Percentiles rank a stretch among this genome's conserved stretches.
phyloP scores from a whole-genome alignment of 1,140 invertebrate genomes.

The Mactra quadrangularis region DNA sequence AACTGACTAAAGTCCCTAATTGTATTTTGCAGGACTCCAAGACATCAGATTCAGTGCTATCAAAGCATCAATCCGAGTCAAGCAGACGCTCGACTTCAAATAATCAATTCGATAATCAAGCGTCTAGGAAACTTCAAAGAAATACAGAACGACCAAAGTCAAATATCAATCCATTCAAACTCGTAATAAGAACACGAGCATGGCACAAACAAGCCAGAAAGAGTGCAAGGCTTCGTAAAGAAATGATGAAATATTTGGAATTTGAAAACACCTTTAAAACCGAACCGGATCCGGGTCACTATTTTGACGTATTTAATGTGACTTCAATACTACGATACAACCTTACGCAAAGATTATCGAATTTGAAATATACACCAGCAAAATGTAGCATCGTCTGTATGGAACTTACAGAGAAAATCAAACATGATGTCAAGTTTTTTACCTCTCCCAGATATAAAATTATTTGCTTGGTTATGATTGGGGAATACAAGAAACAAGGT shows the following conservation, averaged over 20 bases:
- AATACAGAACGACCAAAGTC: too few species aligned
- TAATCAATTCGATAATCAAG: too few species aligned
- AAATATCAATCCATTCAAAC: constrained; percentile 57
- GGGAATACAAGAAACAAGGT: constrained; percentile 72
- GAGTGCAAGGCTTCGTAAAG: not conserved
- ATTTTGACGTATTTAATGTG: constrained; percentile 24
- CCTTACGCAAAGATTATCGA: constrained; percentile 49
- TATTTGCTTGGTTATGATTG: constrained; percentile 69
- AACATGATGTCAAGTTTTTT: constrained; percentile 69
- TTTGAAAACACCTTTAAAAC: constrained; percentile 61
- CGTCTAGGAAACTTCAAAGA: too few species aligned
- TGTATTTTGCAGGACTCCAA: too few species aligned
- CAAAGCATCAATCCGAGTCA: too few species aligned
- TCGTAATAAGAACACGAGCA: constrained; percentile 35
- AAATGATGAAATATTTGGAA: not conserved
- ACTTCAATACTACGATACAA: constrained; percentile 57
- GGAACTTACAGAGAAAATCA: constrained; percentile 67
- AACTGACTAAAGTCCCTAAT: too few species aligned
- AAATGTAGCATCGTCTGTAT: constrained; percentile 19
- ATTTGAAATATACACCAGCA: constrained; percentile 53
- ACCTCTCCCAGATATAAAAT: constrained; percentile 72
- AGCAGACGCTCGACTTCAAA: too few species aligned
- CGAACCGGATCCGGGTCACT: constrained; percentile 56
- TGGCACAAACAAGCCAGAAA: constrained; percentile 46
- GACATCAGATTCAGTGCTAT: too few species aligned